phyloP scores from a whole-genome alignment of 2,888 invertebrate species.

The Argynnis bischoffii region DNA sequence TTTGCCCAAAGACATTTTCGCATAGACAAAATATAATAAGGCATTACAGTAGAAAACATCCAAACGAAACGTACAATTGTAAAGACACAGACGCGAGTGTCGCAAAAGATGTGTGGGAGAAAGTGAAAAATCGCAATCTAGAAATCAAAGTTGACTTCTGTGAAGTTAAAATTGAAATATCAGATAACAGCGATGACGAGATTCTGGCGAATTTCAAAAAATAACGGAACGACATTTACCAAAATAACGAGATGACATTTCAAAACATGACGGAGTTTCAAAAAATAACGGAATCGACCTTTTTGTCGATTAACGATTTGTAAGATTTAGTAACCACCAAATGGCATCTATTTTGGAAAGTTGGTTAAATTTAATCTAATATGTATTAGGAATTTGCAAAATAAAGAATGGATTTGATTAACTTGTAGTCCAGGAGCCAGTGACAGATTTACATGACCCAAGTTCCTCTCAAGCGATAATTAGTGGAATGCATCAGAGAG shows the following conservation, averaged over 20 bases:
- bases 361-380: no score
- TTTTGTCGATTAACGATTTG: no score
- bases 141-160: constrained; percentile 28
- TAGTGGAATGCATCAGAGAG: no score
- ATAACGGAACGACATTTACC: background rate
- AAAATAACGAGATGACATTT: background rate
- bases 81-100: constrained; percentile 61
- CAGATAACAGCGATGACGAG: constrained; percentile 22
- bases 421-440: no score
- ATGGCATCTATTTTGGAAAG: no score
- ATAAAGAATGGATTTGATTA: no score
- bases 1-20: constrained; percentile 61
- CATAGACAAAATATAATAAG: constrained; percentile 64
- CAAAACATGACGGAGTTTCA: no score
- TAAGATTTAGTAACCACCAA: no score
- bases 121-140: constrained; percentile 44
- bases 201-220: constrained; percentile 7
- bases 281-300: no score
- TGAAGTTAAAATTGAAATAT: constrained; percentile 28
- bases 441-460: no score
- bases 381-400: no score
- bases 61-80: constrained; percentile 51
- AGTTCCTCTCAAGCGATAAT: no score
- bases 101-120: constrained; percentile 57
- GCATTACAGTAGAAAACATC: constrained; percentile 66